Base-by-base conservation (phyloP, 2,888 invertebrate species). In the Barypeithes pellucidus region DNA sequence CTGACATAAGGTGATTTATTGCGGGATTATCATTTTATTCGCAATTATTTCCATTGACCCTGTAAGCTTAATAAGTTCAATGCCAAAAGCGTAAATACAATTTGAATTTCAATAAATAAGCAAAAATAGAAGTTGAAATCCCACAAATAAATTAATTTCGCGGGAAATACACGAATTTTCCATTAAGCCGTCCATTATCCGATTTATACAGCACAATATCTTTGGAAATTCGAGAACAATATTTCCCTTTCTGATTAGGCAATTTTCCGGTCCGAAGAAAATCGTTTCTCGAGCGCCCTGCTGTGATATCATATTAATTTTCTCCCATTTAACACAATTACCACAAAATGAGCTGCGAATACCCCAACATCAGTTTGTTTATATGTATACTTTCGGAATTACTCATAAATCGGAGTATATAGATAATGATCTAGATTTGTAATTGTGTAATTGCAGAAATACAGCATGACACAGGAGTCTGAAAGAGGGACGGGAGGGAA, bases 211-310 rank as follows among this genome's bases (percentile, higher is more conserved):
- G 22, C 36, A 36, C 33, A 72, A 72, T 67, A 67, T 65, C 61
- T 72, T 60, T 20, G 60, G 39, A 41, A 60, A 60, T 41, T 41
- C 52, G 67, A 72, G 63, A 72, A 72, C 67, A 67, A 72, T 72
- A 67, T 72, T 61, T 72, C 57, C 67, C 63, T 57, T 72, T 63
- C 57, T 72, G 72, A 72, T 72, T 72, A 67, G 62, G 63, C 72
- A 72, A 72, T 72, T 72, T 67, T 72, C 67, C 72, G 62, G 67
- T 62, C 67, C 67, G 63, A 33, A 24, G 67, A 67, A 72, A 72
- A 72, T 67, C 63, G 67, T 67, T 72, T 63, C 52, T 60, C 22
- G 45, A 57, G 33, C 67, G 50, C 22, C 62, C 22, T 7, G 50
- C 50, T 24, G 22, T 24, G 24, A 22, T 50, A 24, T 50, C 24